Evolutionary conservation across 1,140 invertebrate genomes (phyloP), one percentile per base, ranked within the genome.

Genomic region (Drosophila lacertosa): DNA sequence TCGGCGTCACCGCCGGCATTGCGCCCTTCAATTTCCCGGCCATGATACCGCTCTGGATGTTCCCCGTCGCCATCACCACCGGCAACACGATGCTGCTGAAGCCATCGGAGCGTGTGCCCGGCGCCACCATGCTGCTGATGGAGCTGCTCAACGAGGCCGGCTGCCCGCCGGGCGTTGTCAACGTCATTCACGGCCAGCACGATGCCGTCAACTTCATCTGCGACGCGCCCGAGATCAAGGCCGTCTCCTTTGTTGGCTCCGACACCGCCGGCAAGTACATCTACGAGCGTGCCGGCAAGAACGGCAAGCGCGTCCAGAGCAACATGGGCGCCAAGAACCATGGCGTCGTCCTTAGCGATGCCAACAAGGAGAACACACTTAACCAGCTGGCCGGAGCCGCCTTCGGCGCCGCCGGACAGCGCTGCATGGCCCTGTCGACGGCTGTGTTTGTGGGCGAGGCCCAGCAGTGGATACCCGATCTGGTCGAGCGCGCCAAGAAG

Each of bases 321-420:
- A 99, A 99, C 91, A 98, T 99, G 97, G 98, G 98, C 16, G 99
- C 99, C 1, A 99, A 99, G 92, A 99, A 99, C 92, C 99, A 99
- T 91, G 98, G 98, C 57, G 95, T 99, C 5, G 94, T 99, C 33
- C 94, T 99, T 93, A 95, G 98, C 13, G 99, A 99, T 93, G 98
- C 98, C 10, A 99, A 99, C 91, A 99, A 99, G 92, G 98, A 99
- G 89, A 95, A 97, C 81, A 98, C 98, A 0, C 92, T 99, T 1
- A 99, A 99, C 71, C 97, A 98, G 90, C 93, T 99, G 37, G 95
- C 96, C 22, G 99, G 99, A 0, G 98, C 99, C 24, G 98, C 98
- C 0, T 99, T 99, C 92, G 99, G 99, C 0, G 96, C 96, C 1
- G 96, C 96, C 40, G 96, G 96, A 0, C 98, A 99, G 92, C 93